Conservation (phyloP, 2,113 vertebrate genomes). For the Raja brachyura region DNA sequence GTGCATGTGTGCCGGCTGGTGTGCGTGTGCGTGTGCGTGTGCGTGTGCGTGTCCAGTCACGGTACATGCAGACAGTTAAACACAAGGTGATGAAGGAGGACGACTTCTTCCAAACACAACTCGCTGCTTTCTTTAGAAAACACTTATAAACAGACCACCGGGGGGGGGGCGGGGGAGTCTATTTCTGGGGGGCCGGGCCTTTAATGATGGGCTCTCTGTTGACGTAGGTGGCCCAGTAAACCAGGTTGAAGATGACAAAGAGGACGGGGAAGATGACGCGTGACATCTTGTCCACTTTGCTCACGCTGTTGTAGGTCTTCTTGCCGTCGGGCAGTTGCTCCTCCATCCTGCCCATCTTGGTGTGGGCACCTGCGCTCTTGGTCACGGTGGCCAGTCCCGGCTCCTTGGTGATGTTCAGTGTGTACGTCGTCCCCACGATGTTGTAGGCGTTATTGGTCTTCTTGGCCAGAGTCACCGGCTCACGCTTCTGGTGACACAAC, state of each 20-base stretch:
- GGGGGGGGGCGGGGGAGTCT: slow-evolving; percentile 42
- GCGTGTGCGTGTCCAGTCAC: too few relatives aligned
- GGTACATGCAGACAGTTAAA: slow-evolving; percentile 23
- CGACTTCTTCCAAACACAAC: slow-evolving; percentile 40
- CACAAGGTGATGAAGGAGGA: not conserved
- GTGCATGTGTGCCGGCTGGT: too few relatives aligned
- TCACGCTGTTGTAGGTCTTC: slow-evolving; percentile 98
- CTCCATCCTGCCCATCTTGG: slow-evolving; percentile 69
- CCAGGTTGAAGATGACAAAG: slow-evolving; percentile 97
- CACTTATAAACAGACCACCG: slow-evolving; percentile 35
- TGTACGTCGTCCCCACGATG: slow-evolving; percentile 94
- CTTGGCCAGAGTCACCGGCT: slow-evolving; percentile 79
- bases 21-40: too few relatives aligned
- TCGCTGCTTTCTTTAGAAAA: slow-evolving; percentile 47
- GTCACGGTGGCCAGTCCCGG: slow-evolving; percentile 82
- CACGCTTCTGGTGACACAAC: slow-evolving; percentile 71
- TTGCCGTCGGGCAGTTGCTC: slow-evolving; percentile 80
- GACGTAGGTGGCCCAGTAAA: slow-evolving; percentile 96
- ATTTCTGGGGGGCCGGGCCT: slow-evolving; percentile 84
- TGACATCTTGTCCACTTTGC: slow-evolving; percentile 98
- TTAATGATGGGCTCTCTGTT: slow-evolving; percentile 90
- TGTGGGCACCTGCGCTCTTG: slow-evolving; percentile 68
- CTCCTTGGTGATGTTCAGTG: slow-evolving; percentile 86
- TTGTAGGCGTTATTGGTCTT: slow-evolving; percentile 96
- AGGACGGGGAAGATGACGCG: slow-evolving; percentile 96